phyloP scores from a whole-genome alignment of 2,797 vertebrate species.

The Sebastes miniatus region DNA sequence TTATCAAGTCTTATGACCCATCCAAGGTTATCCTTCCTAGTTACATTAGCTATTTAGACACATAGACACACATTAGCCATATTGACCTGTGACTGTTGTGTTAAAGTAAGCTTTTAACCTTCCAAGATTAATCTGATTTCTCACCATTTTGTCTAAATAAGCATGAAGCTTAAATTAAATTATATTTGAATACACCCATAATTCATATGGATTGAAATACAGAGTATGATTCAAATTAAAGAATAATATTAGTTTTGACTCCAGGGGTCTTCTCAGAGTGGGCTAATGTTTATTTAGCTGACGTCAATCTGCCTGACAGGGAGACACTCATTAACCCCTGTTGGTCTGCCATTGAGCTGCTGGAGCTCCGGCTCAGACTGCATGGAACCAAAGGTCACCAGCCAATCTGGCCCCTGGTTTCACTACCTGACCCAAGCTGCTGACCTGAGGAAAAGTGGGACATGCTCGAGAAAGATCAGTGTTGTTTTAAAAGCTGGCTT shows the following conservation, averaged over 20 bases:
- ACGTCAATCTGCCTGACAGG: constrained; percentile 6
- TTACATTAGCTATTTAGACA: not conserved
- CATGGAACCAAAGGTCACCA: constrained; percentile 38
- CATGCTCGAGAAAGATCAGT: not conserved
- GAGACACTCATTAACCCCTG: constrained; percentile 22
- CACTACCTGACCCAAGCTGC: not conserved
- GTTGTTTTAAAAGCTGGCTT: not conserved
- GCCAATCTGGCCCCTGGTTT: not conserved
- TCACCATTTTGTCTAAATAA: not conserved
- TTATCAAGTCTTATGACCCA: not conserved
- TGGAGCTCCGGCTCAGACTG: constrained; percentile 36
- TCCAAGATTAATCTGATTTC: not conserved
- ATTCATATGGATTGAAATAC: not conserved
- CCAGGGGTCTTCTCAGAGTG: not conserved
- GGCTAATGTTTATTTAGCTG: constrained; percentile 42
- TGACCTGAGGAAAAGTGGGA: not conserved
- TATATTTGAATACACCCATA: not conserved
- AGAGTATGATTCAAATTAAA: not conserved
- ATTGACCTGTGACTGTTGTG: not conserved
- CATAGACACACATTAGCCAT: not conserved
- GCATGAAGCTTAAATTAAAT: not conserved
- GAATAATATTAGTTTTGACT: not conserved
- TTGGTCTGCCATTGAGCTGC: constrained; percentile 24
- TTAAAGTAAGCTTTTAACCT: not conserved
- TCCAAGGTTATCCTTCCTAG: not conserved